Base-by-base conservation (phyloP, 2,797 vertebrate species). In the Sebastes vulpes region DNA sequence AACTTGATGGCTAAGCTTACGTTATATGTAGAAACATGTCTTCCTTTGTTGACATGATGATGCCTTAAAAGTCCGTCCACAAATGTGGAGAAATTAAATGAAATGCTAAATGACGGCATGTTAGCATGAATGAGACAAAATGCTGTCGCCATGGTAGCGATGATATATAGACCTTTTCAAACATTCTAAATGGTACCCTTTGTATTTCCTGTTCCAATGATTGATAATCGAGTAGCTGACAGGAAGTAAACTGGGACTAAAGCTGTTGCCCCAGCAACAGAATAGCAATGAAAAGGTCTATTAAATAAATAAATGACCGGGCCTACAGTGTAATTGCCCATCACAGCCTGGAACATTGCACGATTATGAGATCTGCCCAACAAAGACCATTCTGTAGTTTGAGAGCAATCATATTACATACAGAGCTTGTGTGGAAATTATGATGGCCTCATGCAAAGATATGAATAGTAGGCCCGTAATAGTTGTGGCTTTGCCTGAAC, bases 391-490 rank as follows among this genome's bases (percentile, higher is more conserved):
- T 93, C 79, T 94, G 91, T 92, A 83, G 88, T 86, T 92, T 89
- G 87, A 88, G 81, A 77, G 88, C 90, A 94, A 88, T 94, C 90
- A 90, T 91, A 89, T 89, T 94, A 89, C 89, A 94, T 90, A 85
- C 77, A 81, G 80, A 66, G 70, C 89, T 76, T 63, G 85, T 82
- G 88, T 96, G 95, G 96, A 96, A 96, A 96, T 88, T 86, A 69
- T 95, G 91, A 96, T 92, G 93, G 86, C 82, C 85, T 91, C 90
- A 88, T 90, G 81, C 85, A 89, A 89, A 94, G 93, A 95, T 93
- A 94, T 93, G 92, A 95, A 92, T 90, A 94, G 93, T 92, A 86
- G 86, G 75, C 83, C 83, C 61, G 82, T 95, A 95, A 96, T 95
- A 93, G 92, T 91, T 91, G 94, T 79, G 94, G 94, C 85, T 94